Percentiles rank a stretch among this genome's conserved stretches.
Evolutionary conservation across 2,888 invertebrate species (phyloP).

Genomic region (Netelia fuscicornis): DNA sequence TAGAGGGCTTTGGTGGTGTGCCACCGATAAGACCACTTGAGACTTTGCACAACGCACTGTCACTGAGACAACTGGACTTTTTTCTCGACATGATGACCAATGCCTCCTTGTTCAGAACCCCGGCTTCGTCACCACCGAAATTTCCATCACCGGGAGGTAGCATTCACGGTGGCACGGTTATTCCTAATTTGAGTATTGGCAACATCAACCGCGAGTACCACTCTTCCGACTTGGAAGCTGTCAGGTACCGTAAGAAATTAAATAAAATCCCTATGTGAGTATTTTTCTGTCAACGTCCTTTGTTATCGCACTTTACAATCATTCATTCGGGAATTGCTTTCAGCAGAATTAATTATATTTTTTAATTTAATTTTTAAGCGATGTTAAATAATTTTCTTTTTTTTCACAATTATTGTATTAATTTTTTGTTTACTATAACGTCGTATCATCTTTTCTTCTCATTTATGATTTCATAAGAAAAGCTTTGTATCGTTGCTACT

Average conservation of each 20-base stretch:
- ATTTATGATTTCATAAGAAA: too few relatives aligned
- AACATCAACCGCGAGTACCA: constrained; percentile 79
- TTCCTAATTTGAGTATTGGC: constrained; percentile 75
- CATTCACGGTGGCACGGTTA: constrained; percentile 74
- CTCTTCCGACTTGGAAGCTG: constrained; percentile 80
- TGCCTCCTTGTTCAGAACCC: constrained; percentile 90
- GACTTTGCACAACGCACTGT: constrained; percentile 98
- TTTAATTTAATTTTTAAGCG: not conserved
- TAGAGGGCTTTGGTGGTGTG: constrained; percentile 95
- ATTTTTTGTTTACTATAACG: constrained; percentile 53
- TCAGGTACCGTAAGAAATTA: constrained; percentile 80
- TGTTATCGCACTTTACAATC: constrained; percentile 4
- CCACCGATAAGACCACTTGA: constrained; percentile 98
- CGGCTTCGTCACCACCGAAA: constrained; percentile 90
- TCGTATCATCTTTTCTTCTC: not conserved
- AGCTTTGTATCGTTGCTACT: too few relatives aligned
- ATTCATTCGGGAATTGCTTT: constrained; percentile 11
- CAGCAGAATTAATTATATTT: not conserved
- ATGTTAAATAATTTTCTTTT: not conserved
- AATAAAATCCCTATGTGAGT: constrained; percentile 73
- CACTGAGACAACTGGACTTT: constrained; percentile 94
- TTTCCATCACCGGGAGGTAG: constrained; percentile 86
- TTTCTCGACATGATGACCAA: constrained; percentile 95
- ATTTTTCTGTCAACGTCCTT: constrained; percentile 63
- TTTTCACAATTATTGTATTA: not conserved